Evolutionary conservation across 2,888 invertebrate genomes (phyloP).

Genomic region (Eilema depressum): DNA sequence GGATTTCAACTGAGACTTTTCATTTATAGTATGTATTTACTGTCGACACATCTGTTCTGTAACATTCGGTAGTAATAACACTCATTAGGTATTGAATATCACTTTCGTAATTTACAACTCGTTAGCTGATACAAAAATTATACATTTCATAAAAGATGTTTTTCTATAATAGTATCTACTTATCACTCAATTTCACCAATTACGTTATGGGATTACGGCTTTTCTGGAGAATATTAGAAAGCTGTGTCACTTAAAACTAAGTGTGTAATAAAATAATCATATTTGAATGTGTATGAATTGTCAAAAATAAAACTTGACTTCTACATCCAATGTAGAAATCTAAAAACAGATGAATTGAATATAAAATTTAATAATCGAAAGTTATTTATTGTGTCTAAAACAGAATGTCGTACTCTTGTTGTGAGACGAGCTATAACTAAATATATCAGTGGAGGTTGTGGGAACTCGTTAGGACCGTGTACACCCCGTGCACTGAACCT

Average conservation of each 20-base stretch:
- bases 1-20: constrained; percentile 61
- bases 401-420: constrained; percentile 63
- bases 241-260: constrained; percentile 16
- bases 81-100: constrained; percentile 56
- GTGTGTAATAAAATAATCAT: constrained; percentile 23
- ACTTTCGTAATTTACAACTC: constrained; percentile 57
- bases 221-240: constrained; percentile 36
- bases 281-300: constrained; percentile 19
- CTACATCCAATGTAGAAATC: constrained; percentile 13
- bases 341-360: constrained; percentile 10
- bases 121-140: constrained; percentile 59
- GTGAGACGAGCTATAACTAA: constrained; percentile 68
- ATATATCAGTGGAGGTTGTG: constrained; percentile 68
- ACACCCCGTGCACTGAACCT: constrained; percentile 75
- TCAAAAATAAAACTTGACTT: constrained; percentile 9
- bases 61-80: constrained; percentile 57
- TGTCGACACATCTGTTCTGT: constrained; percentile 49
- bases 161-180: constrained; percentile 37
- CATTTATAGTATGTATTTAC: constrained; percentile 35
- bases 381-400: constrained; percentile 42
- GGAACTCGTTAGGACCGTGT: constrained; percentile 66
- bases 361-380: not conserved
- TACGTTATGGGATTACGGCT: constrained; percentile 19
- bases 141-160: constrained; percentile 40
- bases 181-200: constrained; percentile 39